phyloP scores from a whole-genome alignment of 2,888 invertebrate species.

The Minunthozetes semirufus region DNA sequence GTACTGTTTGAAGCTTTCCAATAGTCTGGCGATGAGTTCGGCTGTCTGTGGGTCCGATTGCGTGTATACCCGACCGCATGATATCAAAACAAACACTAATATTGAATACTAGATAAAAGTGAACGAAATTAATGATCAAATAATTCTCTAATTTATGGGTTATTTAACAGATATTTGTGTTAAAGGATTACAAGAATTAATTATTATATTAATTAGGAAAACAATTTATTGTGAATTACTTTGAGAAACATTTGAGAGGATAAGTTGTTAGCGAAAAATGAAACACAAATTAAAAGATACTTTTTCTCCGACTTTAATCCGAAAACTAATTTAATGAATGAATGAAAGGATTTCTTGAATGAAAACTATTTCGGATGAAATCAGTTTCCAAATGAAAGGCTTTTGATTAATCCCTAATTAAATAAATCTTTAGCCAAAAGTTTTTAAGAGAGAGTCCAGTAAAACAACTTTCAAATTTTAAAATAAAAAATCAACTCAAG shows the following conservation, averaged over 20 bases:
- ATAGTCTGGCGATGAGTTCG: too few species aligned
- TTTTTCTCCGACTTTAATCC: too few species aligned
- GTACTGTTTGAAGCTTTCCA: too few species aligned
- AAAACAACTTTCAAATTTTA: background rate
- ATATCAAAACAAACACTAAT: background rate
- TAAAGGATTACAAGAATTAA: background rate
- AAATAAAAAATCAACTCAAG: background rate
- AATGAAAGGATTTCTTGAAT: background rate
- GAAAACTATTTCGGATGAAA: too few species aligned
- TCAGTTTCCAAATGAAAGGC: too few species aligned
- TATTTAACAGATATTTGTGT: too few species aligned
- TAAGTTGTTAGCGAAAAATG: background rate
- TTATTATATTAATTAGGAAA: background rate
- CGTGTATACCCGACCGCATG: too few species aligned
- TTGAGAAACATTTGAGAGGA: background rate
- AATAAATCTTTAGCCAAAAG: background rate
- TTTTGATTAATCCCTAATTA: too few species aligned
- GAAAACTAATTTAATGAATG: background rate
- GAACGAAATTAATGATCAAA: background rate
- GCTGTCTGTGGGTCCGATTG: too few species aligned
- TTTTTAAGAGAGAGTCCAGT: background rate
- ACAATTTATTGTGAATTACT: background rate
- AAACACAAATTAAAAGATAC: background rate
- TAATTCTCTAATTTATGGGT: too few species aligned
- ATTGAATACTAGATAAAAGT: background rate